Evolutionary conservation across 1,140 invertebrate species (phyloP).

Genomic region (Uloborus diversus): DNA sequence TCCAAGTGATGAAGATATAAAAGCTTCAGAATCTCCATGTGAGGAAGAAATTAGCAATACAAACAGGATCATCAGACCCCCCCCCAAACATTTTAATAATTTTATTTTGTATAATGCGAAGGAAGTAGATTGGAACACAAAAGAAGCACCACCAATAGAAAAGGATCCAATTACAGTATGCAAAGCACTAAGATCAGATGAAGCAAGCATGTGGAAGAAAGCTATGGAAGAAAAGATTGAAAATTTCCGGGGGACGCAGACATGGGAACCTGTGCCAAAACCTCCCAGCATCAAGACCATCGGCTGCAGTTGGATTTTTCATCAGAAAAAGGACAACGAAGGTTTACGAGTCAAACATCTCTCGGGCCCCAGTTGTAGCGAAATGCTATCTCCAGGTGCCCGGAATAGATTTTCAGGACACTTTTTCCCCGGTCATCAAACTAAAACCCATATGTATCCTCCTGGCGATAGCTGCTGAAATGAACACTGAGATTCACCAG

Average conservation of each 20-base stretch:
- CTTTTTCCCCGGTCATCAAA: conserved; percentile 58
- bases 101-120: neutral
- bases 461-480: conserved; percentile 52
- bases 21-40: too few species aligned
- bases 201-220: conserved; percentile 61
- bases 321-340: neutral
- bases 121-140: neutral
- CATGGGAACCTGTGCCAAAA: conserved; percentile 62
- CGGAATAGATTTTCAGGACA: conserved; percentile 54
- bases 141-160: neutral
- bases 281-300: conserved; percentile 57
- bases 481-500: conserved; percentile 25
- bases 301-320: conserved; percentile 63
- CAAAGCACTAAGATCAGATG: conserved; percentile 61
- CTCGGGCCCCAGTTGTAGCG: conserved; percentile 50
- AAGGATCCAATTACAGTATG: neutral
- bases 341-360: neutral
- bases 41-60: too few species aligned
- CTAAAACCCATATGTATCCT: conserved; percentile 63
- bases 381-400: conserved; percentile 51
- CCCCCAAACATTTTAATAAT: neutral
- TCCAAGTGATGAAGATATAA: too few species aligned
- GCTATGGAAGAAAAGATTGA: conserved; percentile 64
- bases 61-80: too few species aligned
- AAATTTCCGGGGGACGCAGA: conserved; percentile 62